Percentiles rank a stretch among this genome's conserved stretches.
These are phyloP conservation scores for Eupithecia pulchellata DNA, from an alignment of 2,888 invertebrate species.

Conservation along the genomic window DNA sequence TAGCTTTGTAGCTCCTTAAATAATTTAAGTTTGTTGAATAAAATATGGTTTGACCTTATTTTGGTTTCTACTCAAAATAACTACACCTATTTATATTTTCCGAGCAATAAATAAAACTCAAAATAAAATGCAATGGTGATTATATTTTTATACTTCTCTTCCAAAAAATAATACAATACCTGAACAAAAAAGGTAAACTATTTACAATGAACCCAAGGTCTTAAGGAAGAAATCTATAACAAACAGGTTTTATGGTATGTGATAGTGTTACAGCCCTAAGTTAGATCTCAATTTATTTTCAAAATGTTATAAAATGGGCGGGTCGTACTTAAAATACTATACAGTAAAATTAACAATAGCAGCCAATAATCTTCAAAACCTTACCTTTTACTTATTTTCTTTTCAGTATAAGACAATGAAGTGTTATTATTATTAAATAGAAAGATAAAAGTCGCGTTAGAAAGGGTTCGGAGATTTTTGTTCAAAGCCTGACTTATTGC, in stretches of 20 bases:
- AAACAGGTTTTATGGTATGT: background rate
- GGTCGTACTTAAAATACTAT: background rate
- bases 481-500: too few relatives aligned
- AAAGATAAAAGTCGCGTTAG: background rate
- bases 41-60: slow-evolving; percentile 39
- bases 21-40: slow-evolving; percentile 48
- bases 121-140: slow-evolving; percentile 81
- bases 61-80: background rate
- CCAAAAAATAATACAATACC: slow-evolving; percentile 77
- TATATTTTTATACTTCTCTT: slow-evolving; percentile 71
- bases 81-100: background rate
- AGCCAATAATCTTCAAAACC: background rate
- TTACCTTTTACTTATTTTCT: background rate
- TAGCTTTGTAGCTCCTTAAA: background rate
- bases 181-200: slow-evolving; percentile 71
- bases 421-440: background rate
- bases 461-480: too few relatives aligned
- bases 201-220: slow-evolving; percentile 66
- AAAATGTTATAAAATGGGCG: background rate
- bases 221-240: slow-evolving; percentile 32
- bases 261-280: background rate
- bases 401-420: background rate
- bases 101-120: slow-evolving; percentile 53
- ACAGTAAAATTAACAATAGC: background rate
- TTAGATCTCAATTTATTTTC: background rate